phyloP scores from a whole-genome alignment of 2,113 vertebrate species.

The Apaloderma vittatum region DNA sequence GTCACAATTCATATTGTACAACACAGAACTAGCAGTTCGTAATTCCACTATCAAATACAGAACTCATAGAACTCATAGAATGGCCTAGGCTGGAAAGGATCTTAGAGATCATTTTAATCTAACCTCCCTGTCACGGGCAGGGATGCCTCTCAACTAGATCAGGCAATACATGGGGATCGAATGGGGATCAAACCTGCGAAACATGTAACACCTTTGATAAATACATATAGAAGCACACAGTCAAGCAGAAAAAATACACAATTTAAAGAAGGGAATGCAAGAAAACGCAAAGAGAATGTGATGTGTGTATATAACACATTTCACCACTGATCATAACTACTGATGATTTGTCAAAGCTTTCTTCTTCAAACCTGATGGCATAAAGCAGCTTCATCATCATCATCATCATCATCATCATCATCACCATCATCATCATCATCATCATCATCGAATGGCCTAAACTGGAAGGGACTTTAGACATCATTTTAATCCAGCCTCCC shows the following conservation, averaged over 20 bases:
- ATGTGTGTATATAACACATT: accelerated
- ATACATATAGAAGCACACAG: neutral
- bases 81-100: too few species aligned
- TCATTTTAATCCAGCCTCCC: too few species aligned
- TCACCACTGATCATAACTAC: neutral
- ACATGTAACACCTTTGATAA: neutral
- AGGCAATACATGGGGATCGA: too few species aligned
- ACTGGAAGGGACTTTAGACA: too few species aligned
- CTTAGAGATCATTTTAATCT: too few species aligned
- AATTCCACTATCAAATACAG: neutral
- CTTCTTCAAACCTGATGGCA: neutral
- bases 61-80: too few species aligned
- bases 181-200: too few species aligned
- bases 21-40: neutral
- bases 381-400: neutral
- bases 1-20: neutral
- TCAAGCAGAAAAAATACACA: neutral
- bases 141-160: too few species aligned
- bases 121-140: too few species aligned
- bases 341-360: neutral
- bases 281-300: neutral
- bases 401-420: too few species aligned
- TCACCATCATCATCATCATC: too few species aligned
- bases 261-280: neutral
- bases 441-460: too few species aligned